These are phyloP conservation scores for Himalopsyche anomala DNA, from an alignment of 2,888 invertebrate genomes.

Conservation along the genomic window DNA sequence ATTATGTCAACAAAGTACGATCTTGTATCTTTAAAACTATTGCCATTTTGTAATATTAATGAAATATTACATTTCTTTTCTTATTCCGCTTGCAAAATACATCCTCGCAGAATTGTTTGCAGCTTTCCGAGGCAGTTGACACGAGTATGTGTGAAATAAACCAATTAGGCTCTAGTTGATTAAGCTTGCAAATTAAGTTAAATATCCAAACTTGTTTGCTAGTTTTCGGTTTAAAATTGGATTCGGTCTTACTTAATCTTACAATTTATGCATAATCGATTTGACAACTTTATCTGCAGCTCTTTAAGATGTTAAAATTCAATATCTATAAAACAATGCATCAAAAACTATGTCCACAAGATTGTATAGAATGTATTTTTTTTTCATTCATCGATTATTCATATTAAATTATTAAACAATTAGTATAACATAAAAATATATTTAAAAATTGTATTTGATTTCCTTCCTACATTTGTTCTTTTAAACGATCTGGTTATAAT, in stretches of 20 bases:
- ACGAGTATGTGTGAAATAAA: conserved; percentile 56
- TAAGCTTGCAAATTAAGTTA: conserved; percentile 62
- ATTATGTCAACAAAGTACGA: no score
- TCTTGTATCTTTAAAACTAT: no score
- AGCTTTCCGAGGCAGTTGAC: conserved; percentile 36
- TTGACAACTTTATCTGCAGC: conserved; percentile 14
- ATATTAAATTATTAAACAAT: no score
- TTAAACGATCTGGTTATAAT: no score
- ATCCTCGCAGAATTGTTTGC: neutral
- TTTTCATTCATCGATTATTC: no score
- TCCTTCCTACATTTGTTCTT: no score
- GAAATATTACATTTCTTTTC: no score
- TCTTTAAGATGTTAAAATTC: neutral
- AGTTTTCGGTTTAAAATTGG: conserved; percentile 57
- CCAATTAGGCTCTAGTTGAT: conserved; percentile 58
- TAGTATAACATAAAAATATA: no score
- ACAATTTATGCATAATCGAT: conserved; percentile 52
- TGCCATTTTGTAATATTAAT: no score
- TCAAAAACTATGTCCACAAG: neutral
- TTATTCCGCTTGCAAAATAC: neutral
- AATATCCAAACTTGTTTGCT: conserved; percentile 58
- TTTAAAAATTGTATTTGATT: no score
- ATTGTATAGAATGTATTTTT: no score
- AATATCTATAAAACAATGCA: neutral
- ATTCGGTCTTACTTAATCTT: conserved; percentile 50